Conservation (phyloP, 1,140 invertebrate genomes). For the Homalodisca vitripennis region DNA sequence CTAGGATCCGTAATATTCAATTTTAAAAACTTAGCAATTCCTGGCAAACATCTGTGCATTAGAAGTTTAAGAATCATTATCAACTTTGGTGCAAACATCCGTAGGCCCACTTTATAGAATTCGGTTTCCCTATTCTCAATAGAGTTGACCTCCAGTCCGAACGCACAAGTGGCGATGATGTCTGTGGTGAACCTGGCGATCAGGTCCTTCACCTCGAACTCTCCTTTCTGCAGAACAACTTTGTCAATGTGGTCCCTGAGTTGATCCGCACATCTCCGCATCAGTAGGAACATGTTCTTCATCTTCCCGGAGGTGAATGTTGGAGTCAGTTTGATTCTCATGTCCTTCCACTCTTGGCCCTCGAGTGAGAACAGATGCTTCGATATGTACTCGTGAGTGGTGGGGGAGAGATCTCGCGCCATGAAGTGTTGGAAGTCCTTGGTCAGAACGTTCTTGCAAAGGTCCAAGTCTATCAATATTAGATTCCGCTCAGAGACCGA, state of each 20-base stretch:
- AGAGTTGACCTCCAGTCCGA: conserved; percentile 47
- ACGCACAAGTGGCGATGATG: conserved; percentile 51
- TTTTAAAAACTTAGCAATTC: conserved; percentile 1
- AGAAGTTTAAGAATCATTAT: neutral
- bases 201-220: conserved; percentile 28
- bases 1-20: neutral
- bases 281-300: conserved; percentile 56
- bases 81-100: neutral
- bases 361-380: conserved; percentile 52
- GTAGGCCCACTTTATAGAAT: conserved; percentile 41
- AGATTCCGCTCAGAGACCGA: neutral
- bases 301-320: conserved; percentile 63
- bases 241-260: conserved; percentile 22
- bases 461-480: conserved; percentile 44
- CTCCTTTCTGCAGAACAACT: neutral
- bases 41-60: neutral
- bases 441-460: conserved; percentile 53
- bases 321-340: conserved; percentile 58
- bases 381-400: conserved; percentile 51
- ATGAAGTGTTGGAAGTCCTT: conserved; percentile 57
- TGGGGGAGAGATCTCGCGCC: conserved; percentile 50
- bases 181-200: conserved; percentile 42
- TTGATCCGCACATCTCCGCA: conserved; percentile 46
- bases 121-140: conserved; percentile 45
- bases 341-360: conserved; percentile 56